Evolutionary conservation across 2,797 vertebrate genomes (phyloP), one percentile per base, ranked within the genome.

Genomic region (Adrianichthys oophorus): DNA sequence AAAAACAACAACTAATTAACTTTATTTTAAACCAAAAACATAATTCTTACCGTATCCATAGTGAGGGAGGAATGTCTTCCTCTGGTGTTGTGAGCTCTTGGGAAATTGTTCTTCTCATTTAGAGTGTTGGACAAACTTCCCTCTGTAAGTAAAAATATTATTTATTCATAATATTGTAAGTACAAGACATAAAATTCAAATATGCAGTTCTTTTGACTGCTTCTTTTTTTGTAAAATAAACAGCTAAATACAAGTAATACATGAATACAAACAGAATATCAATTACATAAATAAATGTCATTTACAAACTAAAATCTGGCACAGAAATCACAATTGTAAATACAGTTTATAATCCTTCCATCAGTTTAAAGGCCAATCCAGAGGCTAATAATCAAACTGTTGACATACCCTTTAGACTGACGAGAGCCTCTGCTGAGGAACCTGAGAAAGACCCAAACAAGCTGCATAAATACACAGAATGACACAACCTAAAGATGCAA

Each of bases 341-440:
- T 12, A 37, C 32, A 37, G 10, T 10, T 37, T 37, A 37, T 12
- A 10, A 32, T 12, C 10, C 12, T 37, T 37, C 1, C 4, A 10
- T 37, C 32, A 37, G 8, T 37, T 37, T 37, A 13, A 14, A 2
- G 59, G 59, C 54, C 4, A 1, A 23, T 44, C 16, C 45, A 32
- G 6, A 29, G 37, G 69, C 40, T 8, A 46, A 59, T 52, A 58
- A 45, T 71, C 8, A 60, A 41, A 45, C 14, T 58, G 23, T 18
- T 5, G 19, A 72, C 77, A 83, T 93, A 99, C 98, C 97, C 96
- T 97, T 98, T 54, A 99, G 92, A 88, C 97, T 98, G 87, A 99
- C 98, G 65, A 99, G 95, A 54, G 97, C 98, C 93, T 99, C 98
- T 78, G 97, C 97, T 55, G 98, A 98, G 81, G 97, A 98, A 90